These are phyloP conservation scores for Heteropelma amictum DNA, from an alignment of 2,888 invertebrate genomes.

Conservation along the genomic window DNA sequence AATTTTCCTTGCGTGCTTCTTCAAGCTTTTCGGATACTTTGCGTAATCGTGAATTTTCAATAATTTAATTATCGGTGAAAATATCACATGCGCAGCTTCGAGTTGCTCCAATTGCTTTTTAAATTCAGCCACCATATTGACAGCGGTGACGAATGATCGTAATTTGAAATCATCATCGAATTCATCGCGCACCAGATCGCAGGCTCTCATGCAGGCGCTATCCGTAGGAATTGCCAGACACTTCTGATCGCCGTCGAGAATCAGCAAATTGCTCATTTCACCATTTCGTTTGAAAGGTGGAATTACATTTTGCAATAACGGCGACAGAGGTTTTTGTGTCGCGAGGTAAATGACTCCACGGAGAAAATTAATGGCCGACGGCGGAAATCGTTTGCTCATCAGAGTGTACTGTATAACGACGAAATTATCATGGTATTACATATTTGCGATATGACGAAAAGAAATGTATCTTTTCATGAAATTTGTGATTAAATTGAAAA, in stretches of 20 bases:
- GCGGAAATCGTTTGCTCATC: constrained; percentile 89
- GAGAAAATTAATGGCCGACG: constrained; percentile 89
- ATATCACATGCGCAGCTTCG: constrained; percentile 70
- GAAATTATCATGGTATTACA: no score
- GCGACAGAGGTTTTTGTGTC: constrained; percentile 81
- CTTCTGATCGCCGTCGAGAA: constrained; percentile 79
- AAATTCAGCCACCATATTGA: constrained; percentile 82
- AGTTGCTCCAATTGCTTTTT: constrained; percentile 66
- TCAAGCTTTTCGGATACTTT: constrained; percentile 82
- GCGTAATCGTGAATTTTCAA: constrained; percentile 81
- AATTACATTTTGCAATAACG: constrained; percentile 81
- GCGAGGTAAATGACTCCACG: constrained; percentile 87
- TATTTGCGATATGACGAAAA: no score
- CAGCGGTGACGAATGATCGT: constrained; percentile 80
- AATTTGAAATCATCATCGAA: constrained; percentile 84
- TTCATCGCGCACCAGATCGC: constrained; percentile 80
- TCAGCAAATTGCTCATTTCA: constrained; percentile 80
- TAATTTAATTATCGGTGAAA: constrained; percentile 71
- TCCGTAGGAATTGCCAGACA: constrained; percentile 69
- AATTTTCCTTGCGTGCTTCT: constrained; percentile 77
- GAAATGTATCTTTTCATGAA: background rate
- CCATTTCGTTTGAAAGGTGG: constrained; percentile 84
- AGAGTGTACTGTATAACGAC: constrained; percentile 85
- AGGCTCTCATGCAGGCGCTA: constrained; percentile 78
- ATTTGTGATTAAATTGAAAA: background rate